Base-by-base conservation (phyloP, 2,797 vertebrate genomes). In the Phalanger gymnotis region DNA sequence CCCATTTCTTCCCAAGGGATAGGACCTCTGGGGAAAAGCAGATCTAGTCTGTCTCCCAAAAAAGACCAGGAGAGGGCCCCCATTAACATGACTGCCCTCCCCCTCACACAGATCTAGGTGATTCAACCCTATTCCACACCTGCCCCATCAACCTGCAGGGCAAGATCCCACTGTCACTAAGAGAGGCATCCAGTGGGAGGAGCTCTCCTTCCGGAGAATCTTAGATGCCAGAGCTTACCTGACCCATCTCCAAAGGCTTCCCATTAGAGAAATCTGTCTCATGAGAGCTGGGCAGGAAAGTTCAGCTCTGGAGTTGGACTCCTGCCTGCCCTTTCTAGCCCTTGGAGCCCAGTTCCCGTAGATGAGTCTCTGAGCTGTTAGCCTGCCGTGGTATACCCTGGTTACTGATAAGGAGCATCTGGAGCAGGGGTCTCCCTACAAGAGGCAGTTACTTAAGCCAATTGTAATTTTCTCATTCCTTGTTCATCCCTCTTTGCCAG, bases 371-470 rank as follows among this genome's bases (percentile, higher is more conserved):
- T 53, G 31, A 93, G 73, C 52, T 93, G 54, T 58, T 47, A 34
- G 31, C 94, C 14, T 96, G 58, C 25, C 61, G 55, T 92, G 34
- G 55, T 61, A 91, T 56, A 54, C n/a, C 73, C 12, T 7, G 7
- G 55, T 54, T 47, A 96, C 31, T 52, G 91, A 93, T 55, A 81
- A 95, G 94, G 90, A 92, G 73, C 96, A 94, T 96, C 95, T 97
- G 96, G 93, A 91, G 22, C 10, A 1, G 93, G 90, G 81, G 92
- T 94, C 95, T 22, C n/a, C n/a, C n/a, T n/a, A n/a, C 90, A 92
- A 94, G 11, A 40, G 96, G 90, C 95, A 34, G 13, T 96, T 94
- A 95, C 89, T 96, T 95, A 94, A 96, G 53, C 90, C 91, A n/a
- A 61, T 94, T 91, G 47, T 92, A 95, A 92, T 57, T 92, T 97